These are phyloP conservation scores for Danio choprae DNA, from an alignment of 2,797 vertebrate genomes.

Conservation along the genomic window DNA sequence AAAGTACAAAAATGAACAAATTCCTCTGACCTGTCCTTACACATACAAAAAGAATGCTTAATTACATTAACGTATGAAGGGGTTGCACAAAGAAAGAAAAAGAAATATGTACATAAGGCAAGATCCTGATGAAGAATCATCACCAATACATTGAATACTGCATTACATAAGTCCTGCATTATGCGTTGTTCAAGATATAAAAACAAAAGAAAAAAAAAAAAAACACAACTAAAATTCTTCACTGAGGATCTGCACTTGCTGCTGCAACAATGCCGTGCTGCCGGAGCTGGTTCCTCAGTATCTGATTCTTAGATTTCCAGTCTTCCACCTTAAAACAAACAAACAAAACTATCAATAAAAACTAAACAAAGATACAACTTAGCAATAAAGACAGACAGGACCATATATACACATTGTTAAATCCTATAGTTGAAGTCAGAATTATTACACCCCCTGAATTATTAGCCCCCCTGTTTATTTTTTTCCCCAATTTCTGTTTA, in stretches of 20 bases:
- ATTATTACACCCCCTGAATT: no score
- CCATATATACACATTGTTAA: not conserved
- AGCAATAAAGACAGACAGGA: not conserved
- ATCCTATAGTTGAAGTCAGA: no score
- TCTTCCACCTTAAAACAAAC: constrained; percentile 76
- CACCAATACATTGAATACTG: constrained; percentile 29
- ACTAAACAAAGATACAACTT: not conserved
- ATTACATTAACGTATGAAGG: not conserved
- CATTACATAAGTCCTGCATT: constrained; percentile 58
- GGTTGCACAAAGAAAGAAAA: not conserved
- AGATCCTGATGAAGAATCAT: constrained; percentile 21
- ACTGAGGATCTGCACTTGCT: constrained; percentile 77
- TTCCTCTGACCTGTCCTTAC: not conserved
- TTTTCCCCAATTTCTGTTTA: no score
- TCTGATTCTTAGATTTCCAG: constrained; percentile 85
- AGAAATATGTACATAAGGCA: constrained; percentile 18
- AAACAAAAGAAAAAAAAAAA: constrained; percentile 27
- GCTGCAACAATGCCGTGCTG: constrained; percentile 80
- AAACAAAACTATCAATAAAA: not conserved
- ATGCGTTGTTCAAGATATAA: constrained; percentile 67
- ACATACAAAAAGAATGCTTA: constrained; percentile 14
- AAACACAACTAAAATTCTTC: constrained; percentile 69
- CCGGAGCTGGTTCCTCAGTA: constrained; percentile 78
- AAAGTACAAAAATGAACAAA: constrained; percentile 18
- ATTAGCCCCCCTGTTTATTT: no score